These are phyloP conservation scores for Microplitis demolitor DNA, from an alignment of 1,140 invertebrate genomes.

Conservation along the genomic window DNA sequence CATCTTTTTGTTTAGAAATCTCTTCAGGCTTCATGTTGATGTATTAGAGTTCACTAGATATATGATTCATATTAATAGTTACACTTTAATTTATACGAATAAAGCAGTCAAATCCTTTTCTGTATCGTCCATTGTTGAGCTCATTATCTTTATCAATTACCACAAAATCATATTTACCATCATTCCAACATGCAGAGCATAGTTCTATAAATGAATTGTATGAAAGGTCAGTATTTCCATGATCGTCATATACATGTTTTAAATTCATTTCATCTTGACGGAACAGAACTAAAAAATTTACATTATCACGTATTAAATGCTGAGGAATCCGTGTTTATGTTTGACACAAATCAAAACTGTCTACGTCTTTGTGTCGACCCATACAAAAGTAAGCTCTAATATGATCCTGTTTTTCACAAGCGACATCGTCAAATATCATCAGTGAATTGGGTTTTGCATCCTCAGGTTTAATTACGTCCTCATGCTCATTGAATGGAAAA, in stretches of 20 bases:
- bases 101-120: slow-evolving; percentile 21
- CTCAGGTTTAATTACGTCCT: too few species aligned
- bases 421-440: too few species aligned
- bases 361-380: too few species aligned
- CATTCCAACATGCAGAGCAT: background rate
- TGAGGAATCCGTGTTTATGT: background rate
- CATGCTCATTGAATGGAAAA: too few species aligned
- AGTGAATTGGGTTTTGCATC: too few species aligned
- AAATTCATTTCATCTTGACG: slow-evolving; percentile 17
- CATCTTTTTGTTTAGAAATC: slow-evolving; percentile 8
- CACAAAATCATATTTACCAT: background rate
- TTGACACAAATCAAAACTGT: too few species aligned
- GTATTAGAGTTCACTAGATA: background rate
- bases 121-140: background rate
- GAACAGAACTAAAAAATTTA: slow-evolving; percentile 6
- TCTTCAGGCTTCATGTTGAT: slow-evolving; percentile 16
- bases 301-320: background rate
- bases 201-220: slow-evolving; percentile 5
- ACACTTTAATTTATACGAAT: slow-evolving; percentile 12
- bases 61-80: background rate
- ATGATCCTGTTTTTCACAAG: too few species aligned
- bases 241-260: background rate
- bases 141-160: slow-evolving; percentile 38
- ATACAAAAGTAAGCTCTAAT: too few species aligned
- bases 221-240: background rate